Conservation (phyloP, 2,113 vertebrate genomes). For the Hiodon tergisus region DNA sequence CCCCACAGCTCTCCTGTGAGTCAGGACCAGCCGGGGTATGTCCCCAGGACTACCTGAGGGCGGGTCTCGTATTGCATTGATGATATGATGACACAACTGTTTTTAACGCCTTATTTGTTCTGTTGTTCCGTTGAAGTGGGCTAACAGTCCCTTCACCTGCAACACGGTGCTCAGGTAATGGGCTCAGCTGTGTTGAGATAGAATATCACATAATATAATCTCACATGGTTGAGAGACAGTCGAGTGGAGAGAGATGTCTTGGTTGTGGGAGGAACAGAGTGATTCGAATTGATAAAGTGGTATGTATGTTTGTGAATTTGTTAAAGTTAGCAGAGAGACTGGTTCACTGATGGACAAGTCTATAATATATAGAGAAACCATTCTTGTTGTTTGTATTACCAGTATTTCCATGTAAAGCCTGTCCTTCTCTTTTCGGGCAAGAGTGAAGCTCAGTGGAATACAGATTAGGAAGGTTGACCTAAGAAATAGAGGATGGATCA, state of each 20-base stretch:
- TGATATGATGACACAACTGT: not conserved
- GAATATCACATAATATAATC: conserved; percentile 54
- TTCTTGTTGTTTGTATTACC: conserved; percentile 35
- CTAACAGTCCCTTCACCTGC: not conserved
- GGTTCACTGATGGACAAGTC: conserved; percentile 38
- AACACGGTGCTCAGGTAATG: not conserved
- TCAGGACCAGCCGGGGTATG: too few relatives aligned
- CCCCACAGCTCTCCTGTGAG: too few relatives aligned
- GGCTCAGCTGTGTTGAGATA: conserved; percentile 36
- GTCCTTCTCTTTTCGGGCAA: conserved; percentile 32
- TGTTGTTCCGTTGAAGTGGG: conserved; percentile 4
- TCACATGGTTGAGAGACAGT: conserved; percentile 33
- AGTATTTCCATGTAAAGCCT: conserved; percentile 22
- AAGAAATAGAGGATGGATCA: conserved; percentile 37
- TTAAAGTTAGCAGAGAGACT: conserved; percentile 52
- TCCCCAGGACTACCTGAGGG: too few relatives aligned
- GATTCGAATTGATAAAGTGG: conserved; percentile 48
- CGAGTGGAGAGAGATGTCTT: conserved; percentile 37
- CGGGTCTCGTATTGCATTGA: too few relatives aligned
- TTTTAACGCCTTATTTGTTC: conserved; percentile 33
- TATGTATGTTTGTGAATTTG: conserved; percentile 49
- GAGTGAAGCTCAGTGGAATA: conserved; percentile 35
- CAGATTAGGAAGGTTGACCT: conserved; percentile 28
- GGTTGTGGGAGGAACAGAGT: conserved; percentile 39
- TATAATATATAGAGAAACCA: conserved; percentile 35